Conservation (phyloP, 2,797 vertebrate genomes). For the Gastrophryne carolinensis region DNA sequence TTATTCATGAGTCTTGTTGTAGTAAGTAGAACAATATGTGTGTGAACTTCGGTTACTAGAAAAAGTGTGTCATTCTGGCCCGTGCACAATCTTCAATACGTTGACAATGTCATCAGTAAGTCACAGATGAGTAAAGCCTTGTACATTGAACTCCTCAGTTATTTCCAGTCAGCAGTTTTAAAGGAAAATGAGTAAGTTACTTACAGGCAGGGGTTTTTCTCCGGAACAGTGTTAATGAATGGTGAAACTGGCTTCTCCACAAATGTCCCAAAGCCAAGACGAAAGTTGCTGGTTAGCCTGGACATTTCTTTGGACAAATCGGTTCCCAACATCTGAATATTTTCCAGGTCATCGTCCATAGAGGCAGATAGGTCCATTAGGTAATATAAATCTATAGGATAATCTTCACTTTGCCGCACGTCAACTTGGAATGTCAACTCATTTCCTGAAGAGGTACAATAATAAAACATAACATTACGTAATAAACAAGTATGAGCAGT, state of each 20-base stretch:
- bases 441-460: constrained; percentile 69
- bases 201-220: constrained; percentile 93
- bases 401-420: constrained; percentile 90
- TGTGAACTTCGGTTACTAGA: neutral
- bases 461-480: neutral
- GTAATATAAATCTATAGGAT: constrained; percentile 96
- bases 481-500: no score
- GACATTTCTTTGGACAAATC: constrained; percentile 91
- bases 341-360: constrained; percentile 89
- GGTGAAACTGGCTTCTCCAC: constrained; percentile 96
- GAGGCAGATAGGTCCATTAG: constrained; percentile 98
- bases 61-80: neutral
- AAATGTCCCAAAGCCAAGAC: constrained; percentile 95
- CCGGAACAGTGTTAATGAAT: constrained; percentile 84
- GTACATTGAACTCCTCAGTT: neutral
- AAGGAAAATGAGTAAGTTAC: constrained; percentile 52
- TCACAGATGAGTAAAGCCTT: constrained; percentile 11
- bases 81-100: neutral
- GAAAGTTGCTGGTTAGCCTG: constrained; percentile 92
- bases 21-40: no score
- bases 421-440: constrained; percentile 86
- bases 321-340: constrained; percentile 89
- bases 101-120: neutral
- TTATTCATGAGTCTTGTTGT: no score
- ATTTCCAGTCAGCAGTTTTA: constrained; percentile 15